Evolutionary conservation across 2,888 invertebrate species (phyloP).

Genomic region (Ormia ochracea): DNA sequence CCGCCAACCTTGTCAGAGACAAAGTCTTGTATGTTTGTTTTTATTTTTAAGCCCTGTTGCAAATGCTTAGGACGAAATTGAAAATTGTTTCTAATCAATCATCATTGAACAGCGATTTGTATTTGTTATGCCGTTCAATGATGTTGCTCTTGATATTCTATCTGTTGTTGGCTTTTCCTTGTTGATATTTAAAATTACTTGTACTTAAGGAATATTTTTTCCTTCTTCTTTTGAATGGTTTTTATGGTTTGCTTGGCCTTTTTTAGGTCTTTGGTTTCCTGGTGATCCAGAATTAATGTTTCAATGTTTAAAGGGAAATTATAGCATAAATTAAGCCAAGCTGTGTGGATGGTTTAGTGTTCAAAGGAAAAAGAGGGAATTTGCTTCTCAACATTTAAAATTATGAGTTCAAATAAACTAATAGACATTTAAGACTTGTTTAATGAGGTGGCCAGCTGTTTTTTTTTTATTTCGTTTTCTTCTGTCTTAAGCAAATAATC

Average conservation of each 20-base stretch:
- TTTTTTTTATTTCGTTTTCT: not conserved
- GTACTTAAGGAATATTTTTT: not conserved
- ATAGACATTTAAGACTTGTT: conserved; percentile 34
- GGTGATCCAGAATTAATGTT: conserved; percentile 49
- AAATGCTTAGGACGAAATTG: conserved; percentile 59
- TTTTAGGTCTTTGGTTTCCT: conserved; percentile 25
- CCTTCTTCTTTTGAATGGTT: not conserved
- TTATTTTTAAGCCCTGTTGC: not conserved
- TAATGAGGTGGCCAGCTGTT: conserved; percentile 43
- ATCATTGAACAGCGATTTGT: conserved; percentile 72
- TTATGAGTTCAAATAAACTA: conserved; percentile 44
- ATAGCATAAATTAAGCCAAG: conserved; percentile 35
- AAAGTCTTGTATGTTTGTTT: conserved; percentile 46
- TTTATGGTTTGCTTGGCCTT: not conserved
- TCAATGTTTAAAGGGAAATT: conserved; percentile 46
- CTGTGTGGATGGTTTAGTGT: not conserved
- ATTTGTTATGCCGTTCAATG: conserved; percentile 64
- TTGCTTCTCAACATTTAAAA: conserved; percentile 26
- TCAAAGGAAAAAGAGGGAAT: not conserved
- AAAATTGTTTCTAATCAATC: conserved; percentile 69
- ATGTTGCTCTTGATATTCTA: conserved; percentile 42
- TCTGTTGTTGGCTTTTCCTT: conserved; percentile 37
- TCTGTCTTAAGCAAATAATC: not conserved
- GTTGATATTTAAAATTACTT: conserved; percentile 47
- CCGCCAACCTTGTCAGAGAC: conserved; percentile 32